Percentiles rank a stretch among this genome's conserved stretches.
These are phyloP conservation scores for Diorhabda carinulata DNA, from an alignment of 1,140 invertebrate species.

Conservation along the genomic window DNA sequence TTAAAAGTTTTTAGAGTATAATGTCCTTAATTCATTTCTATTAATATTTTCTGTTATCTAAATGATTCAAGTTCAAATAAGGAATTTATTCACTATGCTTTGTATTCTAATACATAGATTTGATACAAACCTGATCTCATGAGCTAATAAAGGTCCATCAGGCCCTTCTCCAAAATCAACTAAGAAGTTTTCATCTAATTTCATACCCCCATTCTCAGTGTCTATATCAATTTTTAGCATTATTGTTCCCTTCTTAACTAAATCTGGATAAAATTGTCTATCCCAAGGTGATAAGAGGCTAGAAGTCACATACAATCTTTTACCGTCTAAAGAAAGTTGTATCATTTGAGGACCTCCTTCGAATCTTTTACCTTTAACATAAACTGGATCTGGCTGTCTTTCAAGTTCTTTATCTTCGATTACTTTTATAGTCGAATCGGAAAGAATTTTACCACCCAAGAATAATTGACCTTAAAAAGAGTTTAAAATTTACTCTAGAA, in stretches of 20 bases:
- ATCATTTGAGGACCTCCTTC: conserved; percentile 93
- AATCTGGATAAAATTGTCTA: conserved; percentile 58
- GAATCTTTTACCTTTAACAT: conserved; percentile 74
- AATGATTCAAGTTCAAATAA: too few species aligned
- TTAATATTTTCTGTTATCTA: too few species aligned
- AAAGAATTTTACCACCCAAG: conserved; percentile 77
- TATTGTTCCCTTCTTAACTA: conserved; percentile 65
- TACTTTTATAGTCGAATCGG: conserved; percentile 69
- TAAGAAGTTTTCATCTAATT: conserved; percentile 80
- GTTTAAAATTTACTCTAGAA: neutral
- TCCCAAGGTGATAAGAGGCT: conserved; percentile 93
- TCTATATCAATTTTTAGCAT: conserved; percentile 85
- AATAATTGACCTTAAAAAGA: conserved; percentile 64
- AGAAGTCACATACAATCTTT: conserved; percentile 86
- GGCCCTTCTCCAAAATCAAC: conserved; percentile 90
- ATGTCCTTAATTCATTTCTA: too few species aligned
- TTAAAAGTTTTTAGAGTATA: too few species aligned
- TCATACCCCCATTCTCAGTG: conserved; percentile 79
- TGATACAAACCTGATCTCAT: conserved; percentile 78
- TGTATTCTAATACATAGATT: neutral
- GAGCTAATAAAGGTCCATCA: conserved; percentile 82
- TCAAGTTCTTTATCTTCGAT: conserved; percentile 70
- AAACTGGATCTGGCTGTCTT: conserved; percentile 64
- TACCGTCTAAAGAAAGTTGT: conserved; percentile 92
- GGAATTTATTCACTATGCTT: too few species aligned